Percentiles rank a stretch among this genome's conserved stretches.
Evolutionary conservation across 2,888 invertebrate genomes (phyloP).

Genomic region (Drosophila putrida): DNA sequence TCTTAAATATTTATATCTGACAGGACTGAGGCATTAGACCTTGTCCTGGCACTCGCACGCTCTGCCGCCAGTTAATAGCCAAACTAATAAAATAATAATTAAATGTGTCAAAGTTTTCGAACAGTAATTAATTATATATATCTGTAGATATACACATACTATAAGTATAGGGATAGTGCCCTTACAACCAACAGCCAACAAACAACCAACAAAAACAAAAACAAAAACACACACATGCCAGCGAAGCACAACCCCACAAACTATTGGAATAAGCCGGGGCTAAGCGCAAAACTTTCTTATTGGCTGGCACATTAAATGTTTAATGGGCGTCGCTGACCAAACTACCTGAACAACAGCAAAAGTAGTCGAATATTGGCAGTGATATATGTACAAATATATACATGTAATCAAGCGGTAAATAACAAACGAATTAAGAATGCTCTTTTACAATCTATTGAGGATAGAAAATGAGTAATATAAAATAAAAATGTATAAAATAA

Average conservation of each 20-base stretch:
- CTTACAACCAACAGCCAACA: conserved; percentile 6
- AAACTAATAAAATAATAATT: conserved; percentile 81
- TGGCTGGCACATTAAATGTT: conserved; percentile 62
- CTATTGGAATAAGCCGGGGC: conserved; percentile 33
- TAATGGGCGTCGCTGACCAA: conserved; percentile 59
- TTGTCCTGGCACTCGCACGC: conserved; percentile 14
- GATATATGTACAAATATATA: not conserved
- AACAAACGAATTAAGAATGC: conserved; percentile 1
- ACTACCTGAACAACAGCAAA: conserved; percentile 50
- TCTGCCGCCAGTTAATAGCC: conserved; percentile 53
- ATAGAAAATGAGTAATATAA: not conserved
- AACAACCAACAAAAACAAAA: conserved; percentile 7
- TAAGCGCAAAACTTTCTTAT: conserved; percentile 63
- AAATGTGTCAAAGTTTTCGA: conserved; percentile 79
- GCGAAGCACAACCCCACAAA: conserved; percentile 6
- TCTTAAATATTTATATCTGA: conserved; percentile 46
- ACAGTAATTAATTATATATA: conserved; percentile 77
- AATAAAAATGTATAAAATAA: not conserved
- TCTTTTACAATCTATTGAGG: not conserved
- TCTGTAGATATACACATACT: conserved; percentile 12
- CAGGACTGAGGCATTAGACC: conserved; percentile 35
- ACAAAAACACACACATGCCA: conserved; percentile 31
- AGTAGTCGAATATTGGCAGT: conserved; percentile 10
- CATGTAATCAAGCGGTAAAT: not conserved
- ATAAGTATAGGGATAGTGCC: not conserved